These are phyloP conservation scores for Cichlasoma orientale DNA, from an alignment of 2,797 vertebrate genomes.

Conservation along the genomic window DNA sequence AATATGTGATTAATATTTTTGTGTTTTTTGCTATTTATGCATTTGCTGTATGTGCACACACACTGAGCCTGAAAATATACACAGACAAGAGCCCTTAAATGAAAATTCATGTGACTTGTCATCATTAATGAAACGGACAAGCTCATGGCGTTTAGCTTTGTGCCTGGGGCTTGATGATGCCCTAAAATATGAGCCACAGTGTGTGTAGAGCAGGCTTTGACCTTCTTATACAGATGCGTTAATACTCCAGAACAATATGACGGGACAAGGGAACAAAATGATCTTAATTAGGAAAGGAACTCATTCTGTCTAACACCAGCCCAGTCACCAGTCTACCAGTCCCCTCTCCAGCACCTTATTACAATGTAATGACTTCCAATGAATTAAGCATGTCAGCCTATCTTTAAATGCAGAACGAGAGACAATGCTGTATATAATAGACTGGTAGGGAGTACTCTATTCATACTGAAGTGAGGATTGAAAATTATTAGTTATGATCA, in stretches of 20 bases:
- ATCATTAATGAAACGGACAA: constrained; percentile 62
- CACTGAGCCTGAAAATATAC: constrained; percentile 14
- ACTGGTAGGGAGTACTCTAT: constrained; percentile 28
- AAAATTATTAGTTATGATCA: constrained; percentile 37
- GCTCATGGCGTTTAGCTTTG: constrained; percentile 56
- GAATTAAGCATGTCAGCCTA: constrained; percentile 67
- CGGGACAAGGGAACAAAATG: constrained; percentile 67
- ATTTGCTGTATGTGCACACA: neutral
- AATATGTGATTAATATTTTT: constrained; percentile 8
- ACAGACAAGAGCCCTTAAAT: constrained; percentile 30
- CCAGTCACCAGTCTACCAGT: constrained; percentile 64
- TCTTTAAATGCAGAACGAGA: constrained; percentile 50
- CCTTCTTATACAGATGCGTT: constrained; percentile 62
- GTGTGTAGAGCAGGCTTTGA: constrained; percentile 53
- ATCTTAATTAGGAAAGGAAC: constrained; percentile 76
- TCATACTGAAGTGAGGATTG: neutral
- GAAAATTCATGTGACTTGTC: constrained; percentile 59
- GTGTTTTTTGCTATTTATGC: neutral
- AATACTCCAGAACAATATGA: constrained; percentile 66
- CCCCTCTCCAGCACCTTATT: constrained; percentile 57
- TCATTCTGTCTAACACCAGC: constrained; percentile 73
- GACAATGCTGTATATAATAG: constrained; percentile 35
- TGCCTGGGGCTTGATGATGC: constrained; percentile 66
- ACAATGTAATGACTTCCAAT: constrained; percentile 71
- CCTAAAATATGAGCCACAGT: constrained; percentile 63